Percentiles rank a stretch among this genome's conserved stretches.
Conservation (phyloP, 1,140 invertebrate species). For the Drosophila sucinea region DNA sequence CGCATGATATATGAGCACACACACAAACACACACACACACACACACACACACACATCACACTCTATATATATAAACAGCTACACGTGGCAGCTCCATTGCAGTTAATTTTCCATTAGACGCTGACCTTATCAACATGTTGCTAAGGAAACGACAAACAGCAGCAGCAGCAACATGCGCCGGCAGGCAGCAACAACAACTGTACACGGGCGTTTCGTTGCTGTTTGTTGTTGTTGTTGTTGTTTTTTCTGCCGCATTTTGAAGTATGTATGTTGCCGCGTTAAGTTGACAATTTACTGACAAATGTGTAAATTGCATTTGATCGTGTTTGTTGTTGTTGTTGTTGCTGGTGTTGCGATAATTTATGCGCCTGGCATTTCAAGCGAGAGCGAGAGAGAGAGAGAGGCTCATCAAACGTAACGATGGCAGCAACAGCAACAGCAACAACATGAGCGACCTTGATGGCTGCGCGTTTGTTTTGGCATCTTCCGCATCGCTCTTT, state of each 20-base stretch:
- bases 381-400: too few relatives aligned
- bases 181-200: conserved; percentile 34
- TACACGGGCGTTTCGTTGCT: neutral
- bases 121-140: conserved; percentile 83
- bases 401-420: conserved; percentile 28
- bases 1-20: conserved; percentile 80
- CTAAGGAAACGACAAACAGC: conserved; percentile 12
- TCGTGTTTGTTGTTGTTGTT: conserved; percentile 57
- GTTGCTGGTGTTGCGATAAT: conserved; percentile 59
- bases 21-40: conserved; percentile 33
- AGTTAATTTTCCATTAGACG: conserved; percentile 74
- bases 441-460: conserved; percentile 52
- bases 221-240: too few relatives aligned
- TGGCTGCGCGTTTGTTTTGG: neutral
- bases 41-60: neutral
- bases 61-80: neutral
- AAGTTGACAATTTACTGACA: conserved; percentile 83
- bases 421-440: conserved; percentile 10
- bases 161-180: conserved; percentile 42
- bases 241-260: conserved; percentile 44
- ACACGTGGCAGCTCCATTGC: conserved; percentile 32
- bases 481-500: conserved; percentile 50
- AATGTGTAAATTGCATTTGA: conserved; percentile 82
- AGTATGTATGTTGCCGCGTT: conserved; percentile 55
- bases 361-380: conserved; percentile 69